These are phyloP conservation scores for Orius laevigatus DNA, from an alignment of 1,140 invertebrate genomes.

Conservation along the genomic window DNA sequence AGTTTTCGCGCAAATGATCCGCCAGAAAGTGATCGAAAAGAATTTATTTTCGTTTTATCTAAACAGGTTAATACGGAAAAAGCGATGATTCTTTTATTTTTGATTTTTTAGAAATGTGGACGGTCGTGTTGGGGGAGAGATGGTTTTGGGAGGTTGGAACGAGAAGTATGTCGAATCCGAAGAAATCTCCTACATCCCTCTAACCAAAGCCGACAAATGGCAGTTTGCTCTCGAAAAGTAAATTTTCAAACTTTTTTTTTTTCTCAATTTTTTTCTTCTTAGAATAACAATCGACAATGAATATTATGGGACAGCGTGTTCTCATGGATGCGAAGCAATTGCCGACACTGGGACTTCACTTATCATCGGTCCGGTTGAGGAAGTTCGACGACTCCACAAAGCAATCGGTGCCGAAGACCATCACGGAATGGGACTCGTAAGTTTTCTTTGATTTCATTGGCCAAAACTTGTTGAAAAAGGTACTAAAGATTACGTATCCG, in stretches of 20 bases:
- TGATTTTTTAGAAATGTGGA: conserved; percentile 5
- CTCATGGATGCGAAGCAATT: conserved; percentile 1
- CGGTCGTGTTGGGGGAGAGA: conserved; percentile 4
- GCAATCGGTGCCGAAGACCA: not conserved
- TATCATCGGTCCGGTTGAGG: not conserved
- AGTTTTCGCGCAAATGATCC: too few species aligned
- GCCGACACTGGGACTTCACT: conserved; percentile 6
- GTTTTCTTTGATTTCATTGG: too few species aligned
- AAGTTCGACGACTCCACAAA: not conserved
- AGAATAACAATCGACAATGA: not conserved
- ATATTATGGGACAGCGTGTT: not conserved
- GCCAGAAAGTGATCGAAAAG: too few species aligned
- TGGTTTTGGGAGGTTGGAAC: conserved; percentile 14
- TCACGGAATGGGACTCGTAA: too few species aligned
- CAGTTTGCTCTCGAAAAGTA: conserved; percentile 5
- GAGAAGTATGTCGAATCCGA: conserved; percentile 5
- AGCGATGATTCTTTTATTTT: not conserved
- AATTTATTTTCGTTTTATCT: too few species aligned
- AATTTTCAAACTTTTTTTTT: conserved; percentile 1
- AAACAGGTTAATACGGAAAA: too few species aligned
- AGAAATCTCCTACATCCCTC: conserved; percentile 5
- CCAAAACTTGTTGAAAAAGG: too few species aligned
- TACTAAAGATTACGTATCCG: too few species aligned
- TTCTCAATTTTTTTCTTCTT: not conserved
- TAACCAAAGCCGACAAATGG: conserved; percentile 3